phyloP scores from a whole-genome alignment of 2,113 vertebrate species.

The Sceloporus undulatus region DNA sequence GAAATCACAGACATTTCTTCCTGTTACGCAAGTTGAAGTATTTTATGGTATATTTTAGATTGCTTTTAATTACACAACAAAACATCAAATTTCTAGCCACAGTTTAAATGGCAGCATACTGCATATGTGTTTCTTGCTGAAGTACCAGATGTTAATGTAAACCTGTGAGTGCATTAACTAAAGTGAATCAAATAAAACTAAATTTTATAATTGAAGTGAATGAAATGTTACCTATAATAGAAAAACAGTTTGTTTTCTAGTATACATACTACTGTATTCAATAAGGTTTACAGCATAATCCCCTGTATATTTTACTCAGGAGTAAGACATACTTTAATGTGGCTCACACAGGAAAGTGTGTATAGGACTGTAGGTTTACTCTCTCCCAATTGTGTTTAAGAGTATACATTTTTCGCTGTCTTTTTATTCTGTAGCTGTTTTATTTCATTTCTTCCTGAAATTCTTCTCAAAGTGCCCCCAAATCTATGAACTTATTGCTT shows the following conservation, averaged over 20 bases:
- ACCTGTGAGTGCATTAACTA: neutral
- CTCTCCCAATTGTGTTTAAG: neutral
- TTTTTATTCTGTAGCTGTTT: neutral
- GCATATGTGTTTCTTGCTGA: neutral
- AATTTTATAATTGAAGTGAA: neutral
- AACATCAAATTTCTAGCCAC: neutral
- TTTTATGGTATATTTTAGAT: neutral
- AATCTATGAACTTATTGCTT: neutral
- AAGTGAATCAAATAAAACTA: no score
- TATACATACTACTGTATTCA: neutral
- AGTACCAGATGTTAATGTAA: neutral
- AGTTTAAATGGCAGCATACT: neutral
- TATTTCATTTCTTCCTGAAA: neutral
- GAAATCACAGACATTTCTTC: neutral
- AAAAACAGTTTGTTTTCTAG: neutral
- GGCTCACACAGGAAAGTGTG: neutral
- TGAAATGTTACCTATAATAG: neutral
- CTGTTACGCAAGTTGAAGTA: neutral
- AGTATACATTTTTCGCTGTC: neutral
- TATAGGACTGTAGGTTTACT: neutral
- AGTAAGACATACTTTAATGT: neutral
- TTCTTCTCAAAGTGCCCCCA: neutral
- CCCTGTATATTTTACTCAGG: neutral
- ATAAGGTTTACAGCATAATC: neutral
- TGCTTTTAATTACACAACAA: neutral